phyloP scores from a whole-genome alignment of 2,113 vertebrate species.

The Orthonyx spaldingii region DNA sequence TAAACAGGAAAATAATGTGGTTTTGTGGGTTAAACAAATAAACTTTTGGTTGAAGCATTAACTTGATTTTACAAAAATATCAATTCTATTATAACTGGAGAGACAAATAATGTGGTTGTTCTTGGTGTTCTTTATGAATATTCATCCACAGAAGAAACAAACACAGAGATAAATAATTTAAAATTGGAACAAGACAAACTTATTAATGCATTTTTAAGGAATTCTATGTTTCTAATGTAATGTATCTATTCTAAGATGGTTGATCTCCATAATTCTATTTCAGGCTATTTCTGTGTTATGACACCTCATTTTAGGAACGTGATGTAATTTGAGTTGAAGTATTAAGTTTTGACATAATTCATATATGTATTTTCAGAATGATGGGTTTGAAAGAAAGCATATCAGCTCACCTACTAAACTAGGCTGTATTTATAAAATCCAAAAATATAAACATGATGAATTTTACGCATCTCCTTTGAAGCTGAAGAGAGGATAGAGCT shows the following conservation, averaged over 20 bases:
- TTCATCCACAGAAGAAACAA: not conserved
- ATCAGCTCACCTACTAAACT: not conserved
- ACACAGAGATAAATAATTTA: not conserved
- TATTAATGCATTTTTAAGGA: not conserved
- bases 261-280: not conserved
- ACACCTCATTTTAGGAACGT: not conserved
- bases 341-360: not conserved
- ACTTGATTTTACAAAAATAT: not conserved
- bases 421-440: not conserved
- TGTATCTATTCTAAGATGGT: not conserved
- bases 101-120: not conserved
- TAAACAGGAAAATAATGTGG: not conserved
- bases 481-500: not conserved
- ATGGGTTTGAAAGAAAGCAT: not conserved
- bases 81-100: not conserved
- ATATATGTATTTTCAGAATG: not conserved
- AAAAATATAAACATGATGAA: not conserved
- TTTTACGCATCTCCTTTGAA: not conserved
- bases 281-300: not conserved
- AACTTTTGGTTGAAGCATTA: not conserved
- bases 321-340: not conserved
- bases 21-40: not conserved
- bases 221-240: not conserved
- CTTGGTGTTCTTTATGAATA: not conserved
- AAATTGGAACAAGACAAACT: not conserved